These are phyloP conservation scores for Zophobas atratus DNA, from an alignment of 1,140 invertebrate species.

Conservation along the genomic window DNA sequence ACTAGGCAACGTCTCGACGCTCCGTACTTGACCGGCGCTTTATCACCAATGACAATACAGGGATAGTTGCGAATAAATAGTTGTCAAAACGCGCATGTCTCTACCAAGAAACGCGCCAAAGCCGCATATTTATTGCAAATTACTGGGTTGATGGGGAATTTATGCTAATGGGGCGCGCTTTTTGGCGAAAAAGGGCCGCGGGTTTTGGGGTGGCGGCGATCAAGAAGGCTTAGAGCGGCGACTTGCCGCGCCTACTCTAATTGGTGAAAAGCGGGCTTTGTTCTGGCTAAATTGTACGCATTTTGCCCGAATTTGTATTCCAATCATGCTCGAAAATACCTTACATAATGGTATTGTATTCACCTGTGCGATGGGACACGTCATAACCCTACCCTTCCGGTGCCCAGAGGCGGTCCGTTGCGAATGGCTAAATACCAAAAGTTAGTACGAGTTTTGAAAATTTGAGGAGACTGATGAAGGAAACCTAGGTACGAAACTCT, in stretches of 20 bases:
- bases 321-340: conserved; percentile 35
- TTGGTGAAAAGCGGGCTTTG: no score
- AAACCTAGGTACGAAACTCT: no score
- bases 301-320: conserved; percentile 21
- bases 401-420: neutral
- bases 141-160: conserved; percentile 8
- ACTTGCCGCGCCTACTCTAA: no score
- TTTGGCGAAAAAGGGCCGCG: neutral
- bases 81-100: conserved; percentile 7
- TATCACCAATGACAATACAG: conserved; percentile 33
- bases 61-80: conserved; percentile 23
- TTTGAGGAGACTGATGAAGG: no score
- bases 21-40: conserved; percentile 21
- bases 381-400: conserved; percentile 39
- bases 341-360: conserved; percentile 36
- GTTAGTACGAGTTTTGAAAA: no score
- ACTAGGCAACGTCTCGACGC: conserved; percentile 24
- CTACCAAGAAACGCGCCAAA: conserved; percentile 7
- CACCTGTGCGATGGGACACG: conserved; percentile 30
- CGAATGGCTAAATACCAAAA: no score
- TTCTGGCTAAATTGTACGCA: neutral
- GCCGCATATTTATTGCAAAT: conserved; percentile 26
- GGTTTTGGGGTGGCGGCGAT: neutral
- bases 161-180: neutral
- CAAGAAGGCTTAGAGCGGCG: no score